Evolutionary conservation across 2,888 invertebrate species (phyloP), one percentile per base, ranked within the genome.

Genomic region (Orthosia gothica): DNA sequence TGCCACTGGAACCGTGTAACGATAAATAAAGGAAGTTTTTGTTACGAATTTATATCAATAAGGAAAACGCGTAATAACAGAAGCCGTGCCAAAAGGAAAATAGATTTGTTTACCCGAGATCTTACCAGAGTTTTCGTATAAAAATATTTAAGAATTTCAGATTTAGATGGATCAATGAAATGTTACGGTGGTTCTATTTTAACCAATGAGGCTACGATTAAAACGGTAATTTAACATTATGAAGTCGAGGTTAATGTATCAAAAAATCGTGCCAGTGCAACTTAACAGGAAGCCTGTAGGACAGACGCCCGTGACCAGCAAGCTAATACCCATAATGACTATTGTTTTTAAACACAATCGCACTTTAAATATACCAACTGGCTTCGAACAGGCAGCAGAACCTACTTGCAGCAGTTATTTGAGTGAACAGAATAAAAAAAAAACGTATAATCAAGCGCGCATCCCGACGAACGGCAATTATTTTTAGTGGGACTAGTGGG

Each of bases 251-350:
- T 92, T 90, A 91, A 88, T 82, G 89, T 88, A 89, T 89, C 89
- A 83, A 81, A 84, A 88, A 88, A 89, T 84, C 80, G 87, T 89
- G 88, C 70, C 87, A 86, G 81, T 90, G 90, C 88, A 91, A 81
- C 90, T 88, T 89, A 92, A 93, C 95, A 95, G 95, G 95, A 96
- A 95, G 90, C 89, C 80, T 79, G 86, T 91, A 90, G 90, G 90
- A 91, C 91, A 86, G 86, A 83, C 86, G 90, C 88, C 89, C 91
- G 92, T 91, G 92, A 89, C 90, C 91, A 81, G 91, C 80, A 87
- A 90, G 86, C 89, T 89, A 89, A 91, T 89, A 85, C 88, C 87
- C 84, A 88, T 85, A 89, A 88, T 87, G 85, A 85, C 88, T 87
- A 93, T 92, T 93, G 92, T 92, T 91, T 90, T 88, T 85, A 75